These are phyloP conservation scores for Heterotis niloticus DNA, from an alignment of 2,113 vertebrate genomes.

Conservation along the genomic window DNA sequence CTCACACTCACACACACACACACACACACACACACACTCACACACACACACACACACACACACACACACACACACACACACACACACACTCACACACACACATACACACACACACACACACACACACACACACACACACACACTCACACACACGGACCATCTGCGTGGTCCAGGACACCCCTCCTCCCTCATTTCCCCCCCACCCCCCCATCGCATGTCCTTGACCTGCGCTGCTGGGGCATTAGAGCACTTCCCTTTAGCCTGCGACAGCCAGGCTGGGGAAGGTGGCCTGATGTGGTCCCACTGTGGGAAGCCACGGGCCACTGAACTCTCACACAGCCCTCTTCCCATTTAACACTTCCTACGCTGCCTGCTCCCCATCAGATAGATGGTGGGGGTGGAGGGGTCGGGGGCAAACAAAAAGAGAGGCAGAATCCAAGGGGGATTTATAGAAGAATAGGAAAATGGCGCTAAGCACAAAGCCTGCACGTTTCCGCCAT, in stretches of 20 bases:
- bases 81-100: background rate
- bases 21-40: conserved; percentile 23
- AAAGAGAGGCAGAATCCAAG: conserved; percentile 34
- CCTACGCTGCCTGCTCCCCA: conserved; percentile 46
- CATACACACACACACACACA: too few relatives aligned
- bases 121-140: conserved; percentile 27
- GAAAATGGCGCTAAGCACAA: conserved; percentile 27
- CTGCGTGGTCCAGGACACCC: too few relatives aligned
- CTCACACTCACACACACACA: background rate
- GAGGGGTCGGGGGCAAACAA: conserved; percentile 16
- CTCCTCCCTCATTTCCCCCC: conserved; percentile 12
- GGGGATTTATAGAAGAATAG: conserved; percentile 43
- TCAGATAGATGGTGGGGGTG: conserved; percentile 24
- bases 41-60: conserved; percentile 10
- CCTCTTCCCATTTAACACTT: conserved; percentile 59
- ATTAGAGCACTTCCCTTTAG: conserved; percentile 67
- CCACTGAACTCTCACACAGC: conserved; percentile 67
- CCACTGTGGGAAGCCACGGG: conserved; percentile 66
- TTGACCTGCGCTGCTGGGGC: conserved; percentile 63
- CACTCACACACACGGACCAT: background rate
- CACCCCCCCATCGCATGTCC: conserved; percentile 45
- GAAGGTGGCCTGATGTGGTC: conserved; percentile 54
- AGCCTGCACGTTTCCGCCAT: conserved; percentile 37
- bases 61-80: conserved; percentile 10
- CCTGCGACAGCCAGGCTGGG: conserved; percentile 53